phyloP scores from a whole-genome alignment of 2,888 invertebrate genomes.

The Drosophila neoperkinsi region DNA sequence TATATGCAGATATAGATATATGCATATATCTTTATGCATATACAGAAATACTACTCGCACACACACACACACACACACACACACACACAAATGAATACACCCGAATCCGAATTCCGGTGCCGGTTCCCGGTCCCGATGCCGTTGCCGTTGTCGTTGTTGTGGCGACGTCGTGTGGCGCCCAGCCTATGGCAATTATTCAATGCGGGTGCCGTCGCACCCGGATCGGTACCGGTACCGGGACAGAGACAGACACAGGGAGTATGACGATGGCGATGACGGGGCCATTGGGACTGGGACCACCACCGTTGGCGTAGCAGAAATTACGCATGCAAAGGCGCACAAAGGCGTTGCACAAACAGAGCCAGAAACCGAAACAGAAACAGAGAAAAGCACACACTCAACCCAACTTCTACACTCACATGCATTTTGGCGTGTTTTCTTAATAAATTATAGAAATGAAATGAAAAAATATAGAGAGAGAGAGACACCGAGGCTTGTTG shows the following conservation, averaged over 20 bases:
- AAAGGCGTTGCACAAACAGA: conserved; percentile 70
- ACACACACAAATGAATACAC: neutral
- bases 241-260: conserved; percentile 2
- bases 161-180: conserved; percentile 72
- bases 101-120: conserved; percentile 14
- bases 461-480: conserved; percentile 20
- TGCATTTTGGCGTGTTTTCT: conserved; percentile 70
- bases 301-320: conserved; percentile 65
- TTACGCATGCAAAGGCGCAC: conserved; percentile 75
- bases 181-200: conserved; percentile 80
- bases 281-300: conserved; percentile 48
- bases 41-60: conserved; percentile 33
- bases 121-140: conserved; percentile 15
- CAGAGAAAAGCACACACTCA: conserved; percentile 12
- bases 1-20: conserved; percentile 71
- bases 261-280: conserved; percentile 24
- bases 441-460: conserved; percentile 65
- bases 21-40: conserved; percentile 41
- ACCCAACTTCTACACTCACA: conserved; percentile 27
- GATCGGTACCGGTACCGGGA: conserved; percentile 24
- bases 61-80: neutral
- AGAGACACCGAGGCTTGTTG: conserved; percentile 45
- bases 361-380: conserved; percentile 16
- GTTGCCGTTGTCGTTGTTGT: conserved; percentile 7
- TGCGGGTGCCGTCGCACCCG: conserved; percentile 71